phyloP scores from a whole-genome alignment of 2,888 invertebrate species.

The Drosophila sordidula region DNA sequence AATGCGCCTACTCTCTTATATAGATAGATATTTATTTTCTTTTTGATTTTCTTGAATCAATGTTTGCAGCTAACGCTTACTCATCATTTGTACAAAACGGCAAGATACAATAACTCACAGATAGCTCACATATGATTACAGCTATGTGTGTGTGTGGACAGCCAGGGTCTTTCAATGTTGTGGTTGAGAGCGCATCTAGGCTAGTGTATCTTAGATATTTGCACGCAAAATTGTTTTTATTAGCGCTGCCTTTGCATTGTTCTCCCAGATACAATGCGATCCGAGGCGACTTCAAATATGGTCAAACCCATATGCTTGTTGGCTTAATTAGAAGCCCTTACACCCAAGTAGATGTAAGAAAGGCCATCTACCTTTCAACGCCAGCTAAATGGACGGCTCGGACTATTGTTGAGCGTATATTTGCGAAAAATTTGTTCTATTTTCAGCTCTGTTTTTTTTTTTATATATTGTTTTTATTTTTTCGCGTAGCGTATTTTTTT shows the following conservation, averaged over 20 bases:
- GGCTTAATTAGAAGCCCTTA: slow-evolving; percentile 36
- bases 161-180: slow-evolving; percentile 83
- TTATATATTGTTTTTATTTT: slow-evolving; percentile 40
- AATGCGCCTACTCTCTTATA: slow-evolving; percentile 1
- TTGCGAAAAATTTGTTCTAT: slow-evolving; percentile 56
- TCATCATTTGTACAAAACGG: slow-evolving; percentile 55
- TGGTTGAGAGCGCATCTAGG: slow-evolving; percentile 84
- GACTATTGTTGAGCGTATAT: slow-evolving; percentile 40
- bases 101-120: slow-evolving; percentile 67
- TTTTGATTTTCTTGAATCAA: slow-evolving; percentile 29
- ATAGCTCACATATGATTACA: slow-evolving; percentile 48
- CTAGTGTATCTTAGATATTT: slow-evolving; percentile 84
- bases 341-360: background rate
- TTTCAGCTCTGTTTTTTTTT: slow-evolving; percentile 25
- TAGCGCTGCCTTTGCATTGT: slow-evolving; percentile 48
- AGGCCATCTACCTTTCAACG: slow-evolving; percentile 40
- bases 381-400: slow-evolving; percentile 29
- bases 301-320: slow-evolving; percentile 23
- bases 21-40: background rate
- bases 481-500: slow-evolving; percentile 32
- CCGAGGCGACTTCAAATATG: slow-evolving; percentile 66
- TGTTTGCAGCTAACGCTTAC: slow-evolving; percentile 65
- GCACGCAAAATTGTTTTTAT: slow-evolving; percentile 83
- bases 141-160: slow-evolving; percentile 46
- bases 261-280: slow-evolving; percentile 63